These are phyloP conservation scores for Aplocera efformata DNA, from an alignment of 2,888 invertebrate species.

Conservation along the genomic window DNA sequence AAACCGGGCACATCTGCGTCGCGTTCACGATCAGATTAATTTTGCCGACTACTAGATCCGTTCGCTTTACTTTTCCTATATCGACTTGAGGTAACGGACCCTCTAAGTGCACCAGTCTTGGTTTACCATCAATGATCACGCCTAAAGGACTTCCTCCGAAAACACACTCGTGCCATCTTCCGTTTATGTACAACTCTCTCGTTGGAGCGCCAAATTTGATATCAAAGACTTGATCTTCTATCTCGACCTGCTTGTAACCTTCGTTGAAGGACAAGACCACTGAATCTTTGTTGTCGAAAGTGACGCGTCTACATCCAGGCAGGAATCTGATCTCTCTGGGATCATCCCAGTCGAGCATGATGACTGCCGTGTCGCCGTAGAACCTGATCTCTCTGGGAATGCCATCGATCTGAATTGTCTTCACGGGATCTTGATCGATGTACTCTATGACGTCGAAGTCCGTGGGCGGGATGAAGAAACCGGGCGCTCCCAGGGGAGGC, in stretches of 20 bases:
- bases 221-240: constrained; percentile 87
- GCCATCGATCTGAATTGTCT: constrained; percentile 91
- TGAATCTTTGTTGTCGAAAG: constrained; percentile 88
- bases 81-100: constrained; percentile 97
- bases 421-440: constrained; percentile 83
- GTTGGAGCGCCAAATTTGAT: constrained; percentile 96
- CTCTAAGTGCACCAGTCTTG: constrained; percentile 89
- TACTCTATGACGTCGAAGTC: constrained; percentile 63
- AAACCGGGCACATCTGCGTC: constrained; percentile 88
- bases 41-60: constrained; percentile 91
- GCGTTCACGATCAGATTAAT: constrained; percentile 92
- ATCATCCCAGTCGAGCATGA: constrained; percentile 92
- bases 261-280: constrained; percentile 84
- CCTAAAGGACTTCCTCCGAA: constrained; percentile 94
- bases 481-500: constrained; percentile 63
- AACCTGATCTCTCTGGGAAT: constrained; percentile 90
- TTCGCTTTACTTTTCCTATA: constrained; percentile 88
- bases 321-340: constrained; percentile 92
- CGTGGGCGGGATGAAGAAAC: constrained; percentile 57
- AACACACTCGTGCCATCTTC: constrained; percentile 93
- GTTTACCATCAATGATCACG: constrained; percentile 88
- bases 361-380: constrained; percentile 91
- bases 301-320: constrained; percentile 86
- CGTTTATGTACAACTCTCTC: constrained; percentile 93
- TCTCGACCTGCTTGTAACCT: constrained; percentile 85